Conservation (phyloP, 2,113 vertebrate genomes). For the Petaurus breviceps region DNA sequence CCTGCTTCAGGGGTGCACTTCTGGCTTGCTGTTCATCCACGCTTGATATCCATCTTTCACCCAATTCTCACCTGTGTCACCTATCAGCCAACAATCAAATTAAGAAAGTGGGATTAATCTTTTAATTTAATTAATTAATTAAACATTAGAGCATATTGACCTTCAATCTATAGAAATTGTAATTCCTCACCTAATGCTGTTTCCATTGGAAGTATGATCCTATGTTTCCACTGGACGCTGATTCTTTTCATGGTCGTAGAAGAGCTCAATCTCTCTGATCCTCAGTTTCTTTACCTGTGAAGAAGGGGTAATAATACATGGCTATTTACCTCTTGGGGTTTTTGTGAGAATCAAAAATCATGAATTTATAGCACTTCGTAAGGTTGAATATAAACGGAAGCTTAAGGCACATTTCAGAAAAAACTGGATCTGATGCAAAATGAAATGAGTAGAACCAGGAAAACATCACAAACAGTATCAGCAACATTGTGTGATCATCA, state of each 20-base stretch:
- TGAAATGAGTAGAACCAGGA: too few species aligned
- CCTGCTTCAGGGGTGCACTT: too few species aligned
- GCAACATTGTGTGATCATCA: too few species aligned
- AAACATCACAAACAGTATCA: too few species aligned
- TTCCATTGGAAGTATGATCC: not conserved
- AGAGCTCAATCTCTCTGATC: not conserved
- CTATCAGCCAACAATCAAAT: not conserved
- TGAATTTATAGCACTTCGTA: not conserved
- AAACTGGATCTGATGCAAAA: too few species aligned
- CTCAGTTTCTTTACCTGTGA: not conserved
- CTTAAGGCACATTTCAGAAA: too few species aligned
- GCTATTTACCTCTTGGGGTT: not conserved
- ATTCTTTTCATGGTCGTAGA: not conserved
- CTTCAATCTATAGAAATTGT: not conserved
- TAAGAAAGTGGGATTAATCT: not conserved
- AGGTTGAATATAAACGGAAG: not conserved
- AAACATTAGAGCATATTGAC: not conserved
- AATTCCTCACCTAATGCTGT: not conserved
- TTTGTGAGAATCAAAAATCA: not conserved
- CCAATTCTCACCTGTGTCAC: not conserved
- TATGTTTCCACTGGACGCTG: not conserved
- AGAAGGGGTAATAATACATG: not conserved
- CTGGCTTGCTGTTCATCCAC: too few species aligned
- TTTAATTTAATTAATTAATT: not conserved
- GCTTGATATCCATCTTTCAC: too few species aligned